Base-by-base conservation (phyloP, 2,113 vertebrate genomes). In the Caranx melampygus region DNA sequence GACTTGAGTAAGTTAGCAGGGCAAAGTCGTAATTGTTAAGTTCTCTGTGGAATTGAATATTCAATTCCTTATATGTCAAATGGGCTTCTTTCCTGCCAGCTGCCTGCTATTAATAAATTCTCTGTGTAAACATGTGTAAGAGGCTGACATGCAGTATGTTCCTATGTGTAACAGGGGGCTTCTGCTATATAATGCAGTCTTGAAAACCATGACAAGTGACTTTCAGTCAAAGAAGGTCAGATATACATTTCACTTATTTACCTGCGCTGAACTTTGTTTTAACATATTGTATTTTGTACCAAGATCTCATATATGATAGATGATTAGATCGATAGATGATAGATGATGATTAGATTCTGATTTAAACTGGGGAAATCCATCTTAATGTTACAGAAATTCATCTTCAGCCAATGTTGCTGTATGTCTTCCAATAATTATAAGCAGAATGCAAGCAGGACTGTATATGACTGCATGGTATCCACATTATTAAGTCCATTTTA, bases 1-100 rank as follows among this genome's bases (percentile, higher is more conserved):
- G 57, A 79, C 80, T 80, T 73, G 31, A 75, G 54, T 57, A 49
- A 85, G 69, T 74, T 90, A 91, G 83, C 54, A 62, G 82, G 78
- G 72, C 64, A 84, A 87, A 81, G 73, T 65, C 31, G 76, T 35
- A 85, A 73, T 59, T 65, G 61, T 81, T 52, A 66, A 31, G 5
- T 34, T 75, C 75, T 80, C 59, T 69, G 0, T 51, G 59, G 70
- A 85, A 86, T 21, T 37, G 18, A 83, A 66, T 54, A 74, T 82
- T 83, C 21, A 16, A 75, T 74, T 84, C 74, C 20, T 72, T 66
- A 75, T 62, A 18, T 74, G 66, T 61, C 59, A 74, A 57, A 31
- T 60, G 70, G 37, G 63, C 37, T 79, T 31, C 57, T 42, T 85
- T 57, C 33, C 20, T 11, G 80, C 49, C 68, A 63, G 67, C 13